These are phyloP conservation scores for Margaritifera margaritifera DNA, from an alignment of 2,888 invertebrate species.

Conservation along the genomic window DNA sequence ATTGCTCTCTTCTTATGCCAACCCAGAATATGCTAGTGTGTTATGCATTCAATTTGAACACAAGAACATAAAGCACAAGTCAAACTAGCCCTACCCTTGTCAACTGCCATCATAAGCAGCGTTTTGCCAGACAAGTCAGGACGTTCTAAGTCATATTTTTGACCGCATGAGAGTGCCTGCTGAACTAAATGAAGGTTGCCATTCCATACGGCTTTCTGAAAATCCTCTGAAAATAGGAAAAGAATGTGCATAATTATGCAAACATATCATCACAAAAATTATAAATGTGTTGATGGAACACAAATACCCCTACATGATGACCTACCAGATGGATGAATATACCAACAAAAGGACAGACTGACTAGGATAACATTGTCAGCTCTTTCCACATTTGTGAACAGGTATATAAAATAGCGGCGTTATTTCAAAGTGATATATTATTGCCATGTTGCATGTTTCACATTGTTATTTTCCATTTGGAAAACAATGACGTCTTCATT, in stretches of 20 bases:
- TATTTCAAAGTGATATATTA: background rate
- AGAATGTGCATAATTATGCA: too few relatives aligned
- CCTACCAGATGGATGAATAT: background rate
- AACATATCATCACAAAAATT: too few relatives aligned
- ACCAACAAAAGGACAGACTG: background rate
- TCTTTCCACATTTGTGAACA: conserved; percentile 18
- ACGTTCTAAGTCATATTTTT: conserved; percentile 56
- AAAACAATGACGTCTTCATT: too few relatives aligned
- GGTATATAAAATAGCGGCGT: background rate
- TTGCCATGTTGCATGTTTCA: background rate
- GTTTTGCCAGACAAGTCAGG: conserved; percentile 58
- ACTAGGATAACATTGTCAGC: background rate
- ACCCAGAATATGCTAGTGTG: too few relatives aligned
- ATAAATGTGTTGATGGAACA: too few relatives aligned
- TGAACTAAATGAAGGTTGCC: conserved; percentile 55
- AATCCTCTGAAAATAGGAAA: conserved; percentile 37
- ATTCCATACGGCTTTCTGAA: conserved; percentile 52
- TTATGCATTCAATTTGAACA: background rate
- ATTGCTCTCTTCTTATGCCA: too few relatives aligned
- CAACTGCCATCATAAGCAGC: conserved; percentile 65
- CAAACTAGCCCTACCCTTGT: conserved; percentile 47
- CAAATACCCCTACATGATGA: too few relatives aligned
- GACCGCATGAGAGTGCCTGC: conserved; percentile 46
- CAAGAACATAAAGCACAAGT: conserved; percentile 3
- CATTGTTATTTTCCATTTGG: too few relatives aligned